A percentile compares a stretch with the other conserved stretches of the same genome.
Evolutionary conservation across 1,140 invertebrate genomes (phyloP).

Genomic region (Formica exsecta): DNA sequence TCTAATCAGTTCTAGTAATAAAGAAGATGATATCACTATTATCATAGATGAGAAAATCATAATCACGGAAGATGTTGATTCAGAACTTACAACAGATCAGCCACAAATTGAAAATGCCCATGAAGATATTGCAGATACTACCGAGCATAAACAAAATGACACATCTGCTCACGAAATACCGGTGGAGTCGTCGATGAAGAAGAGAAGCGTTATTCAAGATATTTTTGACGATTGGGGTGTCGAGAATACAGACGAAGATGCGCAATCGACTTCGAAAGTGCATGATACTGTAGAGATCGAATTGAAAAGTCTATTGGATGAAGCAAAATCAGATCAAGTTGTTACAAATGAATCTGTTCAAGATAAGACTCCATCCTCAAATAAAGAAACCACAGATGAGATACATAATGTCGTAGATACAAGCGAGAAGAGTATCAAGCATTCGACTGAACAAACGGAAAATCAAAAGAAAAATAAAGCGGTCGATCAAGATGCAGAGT

Average conservation of each 20-base stretch:
- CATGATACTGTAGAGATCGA: constrained; percentile 84
- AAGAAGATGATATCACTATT: constrained; percentile 7
- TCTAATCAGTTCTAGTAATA: neutral
- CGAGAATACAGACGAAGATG: constrained; percentile 82
- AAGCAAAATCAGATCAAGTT: constrained; percentile 70
- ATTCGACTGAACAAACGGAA: constrained; percentile 28
- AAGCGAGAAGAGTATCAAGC: constrained; percentile 21
- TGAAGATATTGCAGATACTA: neutral
- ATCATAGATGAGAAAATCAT: constrained; percentile 35
- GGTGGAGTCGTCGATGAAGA: constrained; percentile 68
- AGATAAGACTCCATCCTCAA: constrained; percentile 61
- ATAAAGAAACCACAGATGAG: neutral
- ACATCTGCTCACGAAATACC: constrained; percentile 4
- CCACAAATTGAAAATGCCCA: neutral
- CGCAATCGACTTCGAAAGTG: constrained; percentile 57
- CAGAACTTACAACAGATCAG: neutral
- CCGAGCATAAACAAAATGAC: constrained; percentile 1
- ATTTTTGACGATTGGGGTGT: constrained; percentile 85
- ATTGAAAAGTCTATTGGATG: constrained; percentile 83
- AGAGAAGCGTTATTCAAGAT: constrained; percentile 83
- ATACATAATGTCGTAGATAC: constrained; percentile 31
- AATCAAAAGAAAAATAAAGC: constrained; percentile 52
- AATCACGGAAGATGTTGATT: neutral
- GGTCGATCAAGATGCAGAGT: neutral
- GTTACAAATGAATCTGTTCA: constrained; percentile 61